Percentiles rank a stretch among this genome's conserved stretches.
Evolutionary conservation across 2,797 vertebrate genomes (phyloP).

Genomic region (Pangasius larnaudii): DNA sequence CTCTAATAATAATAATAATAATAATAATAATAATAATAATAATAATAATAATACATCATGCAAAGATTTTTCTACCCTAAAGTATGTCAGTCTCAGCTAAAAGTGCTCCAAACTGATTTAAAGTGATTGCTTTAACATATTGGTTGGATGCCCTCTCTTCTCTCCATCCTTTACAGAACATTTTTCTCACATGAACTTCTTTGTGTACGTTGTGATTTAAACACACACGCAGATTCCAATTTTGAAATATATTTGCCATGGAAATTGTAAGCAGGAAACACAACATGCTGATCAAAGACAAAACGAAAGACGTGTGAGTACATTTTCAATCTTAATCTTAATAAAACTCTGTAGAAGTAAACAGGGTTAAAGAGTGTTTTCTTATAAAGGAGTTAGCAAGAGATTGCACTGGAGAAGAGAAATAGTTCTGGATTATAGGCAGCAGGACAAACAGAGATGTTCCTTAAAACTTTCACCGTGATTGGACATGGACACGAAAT

Average conservation of each 20-base stretch:
- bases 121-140: background rate
- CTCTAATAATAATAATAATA: too few species aligned
- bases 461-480: background rate
- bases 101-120: background rate
- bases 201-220: background rate
- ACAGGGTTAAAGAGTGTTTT: background rate
- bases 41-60: background rate
- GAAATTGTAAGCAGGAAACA: background rate
- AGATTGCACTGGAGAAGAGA: background rate
- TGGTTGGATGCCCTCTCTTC: background rate
- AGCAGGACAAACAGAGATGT: background rate
- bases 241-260: background rate
- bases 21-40: background rate
- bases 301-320: background rate
- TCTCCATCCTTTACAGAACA: background rate
- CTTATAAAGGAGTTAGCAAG: background rate
- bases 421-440: background rate
- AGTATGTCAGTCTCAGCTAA: background rate
- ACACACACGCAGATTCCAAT: background rate
- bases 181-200: background rate
- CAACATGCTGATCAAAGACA: background rate
- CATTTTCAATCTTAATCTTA: background rate
- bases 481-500: conserved; percentile 53
- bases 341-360: background rate
- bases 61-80: background rate